A percentile compares a stretch with the other conserved stretches of the same genome.
phyloP scores from a whole-genome alignment of 2,888 invertebrate species.

The Drosophila histrio region DNA sequence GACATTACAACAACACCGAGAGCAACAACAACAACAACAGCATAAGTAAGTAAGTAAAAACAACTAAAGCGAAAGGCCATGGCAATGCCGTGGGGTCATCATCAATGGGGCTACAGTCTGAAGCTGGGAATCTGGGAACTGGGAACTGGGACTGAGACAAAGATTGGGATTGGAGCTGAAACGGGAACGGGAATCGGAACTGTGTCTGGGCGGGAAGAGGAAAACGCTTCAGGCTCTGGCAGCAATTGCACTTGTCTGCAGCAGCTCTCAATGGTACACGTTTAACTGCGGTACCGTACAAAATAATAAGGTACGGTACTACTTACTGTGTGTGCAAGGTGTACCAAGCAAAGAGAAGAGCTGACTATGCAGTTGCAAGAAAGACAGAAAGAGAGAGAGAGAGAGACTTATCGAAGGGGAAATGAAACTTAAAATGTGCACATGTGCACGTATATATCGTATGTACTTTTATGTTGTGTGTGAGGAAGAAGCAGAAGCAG shows the following conservation, averaged over 20 bases:
- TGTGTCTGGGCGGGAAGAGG: constrained; percentile 8
- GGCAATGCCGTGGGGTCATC: constrained; percentile 55
- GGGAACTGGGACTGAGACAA: neutral
- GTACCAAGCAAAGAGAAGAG: constrained; percentile 9
- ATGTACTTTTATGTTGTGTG: constrained; percentile 3
- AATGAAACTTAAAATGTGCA: constrained; percentile 57
- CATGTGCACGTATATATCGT: constrained; percentile 25
- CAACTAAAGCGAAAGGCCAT: constrained; percentile 45
- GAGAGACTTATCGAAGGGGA: neutral
- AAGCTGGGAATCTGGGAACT: constrained; percentile 37
- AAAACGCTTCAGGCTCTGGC: constrained; percentile 30
- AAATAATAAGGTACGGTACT: no score
- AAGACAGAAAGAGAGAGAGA: neutral
- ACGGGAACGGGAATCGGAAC: neutral
- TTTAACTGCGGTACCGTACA: no score
- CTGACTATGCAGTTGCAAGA: neutral
- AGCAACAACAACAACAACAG: constrained; percentile 13
- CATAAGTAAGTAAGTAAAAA: constrained; percentile 4
- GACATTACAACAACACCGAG: constrained; percentile 26
- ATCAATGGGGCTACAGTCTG: constrained; percentile 42
- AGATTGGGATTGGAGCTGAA: constrained; percentile 2
- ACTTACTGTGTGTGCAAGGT: constrained; percentile 24
- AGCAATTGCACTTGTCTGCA: constrained; percentile 50
- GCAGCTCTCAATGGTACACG: neutral
- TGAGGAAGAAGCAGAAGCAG: constrained; percentile 4